Evolutionary conservation across 1,140 invertebrate species (phyloP).

Genomic region (Meloidogyne exigua): DNA sequence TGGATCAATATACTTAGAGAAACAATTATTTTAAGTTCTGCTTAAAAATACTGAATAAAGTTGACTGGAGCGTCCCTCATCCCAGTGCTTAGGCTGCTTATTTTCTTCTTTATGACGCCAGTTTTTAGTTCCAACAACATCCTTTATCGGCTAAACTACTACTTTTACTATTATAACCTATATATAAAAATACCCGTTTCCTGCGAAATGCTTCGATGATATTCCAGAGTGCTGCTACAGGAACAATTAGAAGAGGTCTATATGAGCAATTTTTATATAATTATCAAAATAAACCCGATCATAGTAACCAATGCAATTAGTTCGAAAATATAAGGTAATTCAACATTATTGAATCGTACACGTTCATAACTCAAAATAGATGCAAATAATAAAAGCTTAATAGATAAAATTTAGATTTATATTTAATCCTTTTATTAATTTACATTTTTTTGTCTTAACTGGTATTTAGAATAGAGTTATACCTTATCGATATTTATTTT

Average conservation of each 20-base stretch:
- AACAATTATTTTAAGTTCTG: constrained; percentile 14
- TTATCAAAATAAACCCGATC: constrained; percentile 53
- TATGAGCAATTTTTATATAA: constrained; percentile 37
- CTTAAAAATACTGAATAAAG: background rate
- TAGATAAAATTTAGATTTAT: background rate
- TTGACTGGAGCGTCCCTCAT: background rate
- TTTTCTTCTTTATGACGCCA: constrained; percentile 40
- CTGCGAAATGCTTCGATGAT: constrained; percentile 25
- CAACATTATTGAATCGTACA: constrained; percentile 48
- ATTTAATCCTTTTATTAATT: constrained; percentile 13
- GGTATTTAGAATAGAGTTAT: no score
- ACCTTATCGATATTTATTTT: background rate
- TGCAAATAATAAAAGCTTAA: constrained; percentile 51
- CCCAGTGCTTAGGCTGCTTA: constrained; percentile 36
- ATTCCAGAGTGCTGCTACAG: background rate
- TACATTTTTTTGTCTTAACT: constrained; percentile 8
- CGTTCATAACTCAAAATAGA: constrained; percentile 56
- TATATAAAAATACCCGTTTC: constrained; percentile 3
- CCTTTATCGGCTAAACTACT: constrained; percentile 25
- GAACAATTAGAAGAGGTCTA: constrained; percentile 17
- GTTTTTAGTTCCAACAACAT: constrained; percentile 13
- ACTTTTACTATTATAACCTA: background rate
- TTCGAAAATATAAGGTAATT: constrained; percentile 54
- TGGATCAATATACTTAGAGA: constrained; percentile 53
- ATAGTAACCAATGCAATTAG: constrained; percentile 59